Conservation (phyloP, 2,888 invertebrate species). For the Oegoconia quadripuncta region DNA sequence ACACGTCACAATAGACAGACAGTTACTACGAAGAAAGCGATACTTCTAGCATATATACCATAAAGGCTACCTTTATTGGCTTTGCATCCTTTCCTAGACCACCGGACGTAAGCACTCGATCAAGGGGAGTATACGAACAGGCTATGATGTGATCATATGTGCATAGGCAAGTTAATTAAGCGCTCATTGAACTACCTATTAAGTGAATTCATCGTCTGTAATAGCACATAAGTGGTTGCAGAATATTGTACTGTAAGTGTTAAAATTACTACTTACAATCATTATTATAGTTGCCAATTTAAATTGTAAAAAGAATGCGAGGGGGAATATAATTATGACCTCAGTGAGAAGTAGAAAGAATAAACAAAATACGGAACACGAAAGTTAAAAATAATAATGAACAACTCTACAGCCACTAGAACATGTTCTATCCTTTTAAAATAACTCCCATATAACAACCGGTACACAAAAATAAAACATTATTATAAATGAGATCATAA, state of each 20-base stretch:
- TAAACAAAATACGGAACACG: no score
- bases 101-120: slow-evolving; percentile 4
- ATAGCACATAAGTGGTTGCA: slow-evolving; percentile 17
- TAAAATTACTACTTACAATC: no score
- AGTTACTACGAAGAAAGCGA: slow-evolving; percentile 1
- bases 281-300: no score
- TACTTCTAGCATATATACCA: slow-evolving; percentile 9
- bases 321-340: no score
- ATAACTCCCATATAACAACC: no score
- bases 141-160: slow-evolving; percentile 35
- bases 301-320: no score
- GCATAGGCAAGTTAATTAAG: slow-evolving; percentile 38
- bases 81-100: slow-evolving; percentile 27
- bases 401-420: no score
- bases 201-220: slow-evolving; percentile 29
- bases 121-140: slow-evolving; percentile 15
- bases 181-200: slow-evolving; percentile 31
- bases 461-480: no score
- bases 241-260: no score
- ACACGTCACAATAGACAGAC: slow-evolving; percentile 3
- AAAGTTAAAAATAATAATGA: no score
- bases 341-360: no score
- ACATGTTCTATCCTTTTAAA: no score
- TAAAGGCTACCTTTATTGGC: slow-evolving; percentile 8
- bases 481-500: neutral